These are phyloP conservation scores for Cepphus grylle DNA, from an alignment of 2,113 vertebrate species.

Conservation along the genomic window DNA sequence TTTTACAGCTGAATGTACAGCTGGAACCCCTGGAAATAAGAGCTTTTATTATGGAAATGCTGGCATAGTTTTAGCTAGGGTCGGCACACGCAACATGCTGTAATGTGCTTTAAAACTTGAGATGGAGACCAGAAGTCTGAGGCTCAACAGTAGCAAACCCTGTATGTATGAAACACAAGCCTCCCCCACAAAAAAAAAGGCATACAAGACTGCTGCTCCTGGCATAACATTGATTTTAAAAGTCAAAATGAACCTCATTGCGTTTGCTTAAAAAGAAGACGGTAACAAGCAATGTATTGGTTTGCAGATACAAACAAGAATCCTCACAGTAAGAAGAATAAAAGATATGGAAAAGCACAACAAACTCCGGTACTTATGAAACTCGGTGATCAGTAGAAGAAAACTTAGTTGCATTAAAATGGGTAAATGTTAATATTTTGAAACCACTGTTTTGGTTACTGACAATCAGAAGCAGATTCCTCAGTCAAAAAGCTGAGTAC, in stretches of 20 bases:
- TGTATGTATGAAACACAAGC: background rate
- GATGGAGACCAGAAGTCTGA: slow-evolving; percentile 63
- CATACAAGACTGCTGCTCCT: background rate
- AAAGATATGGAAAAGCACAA: background rate
- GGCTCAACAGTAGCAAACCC: slow-evolving; percentile 10
- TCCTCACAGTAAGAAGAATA: background rate
- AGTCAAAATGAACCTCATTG: background rate
- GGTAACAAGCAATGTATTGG: background rate
- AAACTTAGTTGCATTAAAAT: background rate
- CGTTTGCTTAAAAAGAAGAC: background rate
- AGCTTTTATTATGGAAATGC: slow-evolving; percentile 57
- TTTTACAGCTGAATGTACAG: slow-evolving; percentile 37
- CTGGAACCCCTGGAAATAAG: slow-evolving; percentile 38
- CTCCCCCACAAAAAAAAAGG: background rate
- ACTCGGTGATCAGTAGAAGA: background rate
- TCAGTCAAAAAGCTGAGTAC: background rate
- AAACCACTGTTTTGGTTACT: background rate
- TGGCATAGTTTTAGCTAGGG: slow-evolving; percentile 41
- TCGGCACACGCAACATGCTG: background rate
- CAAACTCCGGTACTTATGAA: background rate
- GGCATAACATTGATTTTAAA: background rate
- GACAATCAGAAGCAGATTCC: background rate
- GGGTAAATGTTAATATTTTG: background rate
- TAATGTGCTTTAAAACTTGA: slow-evolving; percentile 43
- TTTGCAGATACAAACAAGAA: background rate